Conservation (phyloP, 1,140 invertebrate genomes). For the Cydia amplana region DNA sequence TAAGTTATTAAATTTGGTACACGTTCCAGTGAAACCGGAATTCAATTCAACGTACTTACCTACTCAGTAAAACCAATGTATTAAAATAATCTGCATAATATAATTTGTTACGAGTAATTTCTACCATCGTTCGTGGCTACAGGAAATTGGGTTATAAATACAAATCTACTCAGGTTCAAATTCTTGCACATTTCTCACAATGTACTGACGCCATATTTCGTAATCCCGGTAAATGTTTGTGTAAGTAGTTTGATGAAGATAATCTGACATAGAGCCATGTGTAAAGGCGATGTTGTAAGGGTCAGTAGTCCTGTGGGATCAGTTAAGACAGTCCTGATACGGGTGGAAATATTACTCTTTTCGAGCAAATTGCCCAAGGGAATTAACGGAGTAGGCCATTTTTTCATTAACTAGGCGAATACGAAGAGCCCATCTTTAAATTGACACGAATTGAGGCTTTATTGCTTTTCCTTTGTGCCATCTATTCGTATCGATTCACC, state of each 20-base stretch:
- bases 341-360: neutral
- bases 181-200: neutral
- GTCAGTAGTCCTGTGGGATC: conserved; percentile 17
- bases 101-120: neutral
- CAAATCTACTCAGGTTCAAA: neutral
- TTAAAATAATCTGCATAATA: too few relatives aligned
- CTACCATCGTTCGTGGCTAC: neutral
- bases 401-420: neutral
- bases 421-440: neutral
- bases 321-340: neutral
- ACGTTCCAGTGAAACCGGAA: too few relatives aligned
- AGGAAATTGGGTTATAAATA: neutral
- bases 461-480: neutral
- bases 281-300: conserved; percentile 23
- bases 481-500: too few relatives aligned
- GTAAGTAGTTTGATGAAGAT: conserved; percentile 19
- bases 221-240: conserved; percentile 17
- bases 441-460: neutral
- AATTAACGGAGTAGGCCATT: neutral
- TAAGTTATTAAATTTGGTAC: neutral
- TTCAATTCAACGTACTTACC: too few relatives aligned
- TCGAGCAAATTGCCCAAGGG: conserved; percentile 1
- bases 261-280: conserved; percentile 4
- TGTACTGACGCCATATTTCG: conserved; percentile 8
- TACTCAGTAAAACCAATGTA: too few relatives aligned